Conservation (phyloP, 2,888 invertebrate genomes). For the Seladonia tumulorum region DNA sequence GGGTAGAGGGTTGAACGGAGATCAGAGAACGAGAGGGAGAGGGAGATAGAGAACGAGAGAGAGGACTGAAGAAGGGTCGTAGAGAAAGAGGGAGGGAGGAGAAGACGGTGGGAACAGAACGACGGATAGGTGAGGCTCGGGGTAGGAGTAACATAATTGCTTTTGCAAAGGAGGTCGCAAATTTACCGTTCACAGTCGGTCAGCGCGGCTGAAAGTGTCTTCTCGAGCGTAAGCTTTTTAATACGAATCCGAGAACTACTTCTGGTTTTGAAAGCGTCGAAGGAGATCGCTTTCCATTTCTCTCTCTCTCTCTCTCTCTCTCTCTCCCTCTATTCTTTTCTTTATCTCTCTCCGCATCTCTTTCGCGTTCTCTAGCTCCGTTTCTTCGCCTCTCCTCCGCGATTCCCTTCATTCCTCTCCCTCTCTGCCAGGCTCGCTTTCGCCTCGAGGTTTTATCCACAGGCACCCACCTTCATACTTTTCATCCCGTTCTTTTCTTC, state of each 20-base stretch:
- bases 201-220: slow-evolving; percentile 73
- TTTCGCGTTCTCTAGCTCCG: slow-evolving; percentile 16
- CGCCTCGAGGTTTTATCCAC: not conserved
- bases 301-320: slow-evolving; percentile 22
- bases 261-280: slow-evolving; percentile 76
- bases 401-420: slow-evolving; percentile 41
- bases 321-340: not conserved
- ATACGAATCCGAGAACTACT: slow-evolving; percentile 76
- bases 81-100: not conserved
- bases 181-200: slow-evolving; percentile 74
- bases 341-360: slow-evolving; percentile 41
- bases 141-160: slow-evolving; percentile 71
- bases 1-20: slow-evolving; percentile 1
- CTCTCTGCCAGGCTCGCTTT: not conserved
- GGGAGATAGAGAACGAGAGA: not conserved
- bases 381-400: slow-evolving; percentile 41
- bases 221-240: slow-evolving; percentile 75
- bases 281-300: slow-evolving; percentile 52
- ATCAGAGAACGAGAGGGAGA: not conserved
- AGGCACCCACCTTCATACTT: not conserved
- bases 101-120: not conserved
- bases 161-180: slow-evolving; percentile 73
- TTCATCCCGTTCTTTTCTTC: slow-evolving; percentile 53
- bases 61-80: not conserved
- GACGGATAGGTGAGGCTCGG: slow-evolving; percentile 41